phyloP scores from a whole-genome alignment of 1,140 invertebrate species.

The Adelges cooleyi region DNA sequence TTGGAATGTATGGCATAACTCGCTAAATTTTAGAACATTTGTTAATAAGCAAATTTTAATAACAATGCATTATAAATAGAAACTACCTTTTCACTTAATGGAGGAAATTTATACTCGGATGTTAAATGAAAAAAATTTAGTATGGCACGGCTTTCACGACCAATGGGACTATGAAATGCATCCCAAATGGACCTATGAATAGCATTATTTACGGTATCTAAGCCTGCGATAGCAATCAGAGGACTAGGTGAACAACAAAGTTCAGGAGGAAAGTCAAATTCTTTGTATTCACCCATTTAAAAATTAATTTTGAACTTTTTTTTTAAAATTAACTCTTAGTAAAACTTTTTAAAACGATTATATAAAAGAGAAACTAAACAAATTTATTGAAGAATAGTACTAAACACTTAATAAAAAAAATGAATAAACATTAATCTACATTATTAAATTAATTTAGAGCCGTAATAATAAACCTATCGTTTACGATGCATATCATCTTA shows the following conservation, averaged over 20 bases:
- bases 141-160: slow-evolving; percentile 64
- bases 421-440: no score
- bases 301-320: no score
- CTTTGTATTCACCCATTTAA: slow-evolving; percentile 28
- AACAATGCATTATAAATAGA: no score
- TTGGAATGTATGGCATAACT: slow-evolving; percentile 63
- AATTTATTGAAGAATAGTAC: no score
- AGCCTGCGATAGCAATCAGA: slow-evolving; percentile 69
- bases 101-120: slow-evolving; percentile 73
- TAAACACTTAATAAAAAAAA: no score
- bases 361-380: no score
- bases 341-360: no score
- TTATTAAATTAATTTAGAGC: no score
- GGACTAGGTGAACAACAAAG: slow-evolving; percentile 67
- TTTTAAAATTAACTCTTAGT: no score
- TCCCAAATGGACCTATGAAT: slow-evolving; percentile 87
- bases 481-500: no score
- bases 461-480: no score
- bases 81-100: slow-evolving; percentile 69
- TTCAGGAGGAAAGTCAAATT: slow-evolving; percentile 57
- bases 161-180: slow-evolving; percentile 63
- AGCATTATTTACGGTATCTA: slow-evolving; percentile 72
- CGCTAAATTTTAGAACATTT: not conserved
- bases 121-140: slow-evolving; percentile 72
- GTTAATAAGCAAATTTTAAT: no score